These are phyloP conservation scores for Phrynocephalus forsythii DNA, from an alignment of 2,797 vertebrate species.

Conservation along the genomic window DNA sequence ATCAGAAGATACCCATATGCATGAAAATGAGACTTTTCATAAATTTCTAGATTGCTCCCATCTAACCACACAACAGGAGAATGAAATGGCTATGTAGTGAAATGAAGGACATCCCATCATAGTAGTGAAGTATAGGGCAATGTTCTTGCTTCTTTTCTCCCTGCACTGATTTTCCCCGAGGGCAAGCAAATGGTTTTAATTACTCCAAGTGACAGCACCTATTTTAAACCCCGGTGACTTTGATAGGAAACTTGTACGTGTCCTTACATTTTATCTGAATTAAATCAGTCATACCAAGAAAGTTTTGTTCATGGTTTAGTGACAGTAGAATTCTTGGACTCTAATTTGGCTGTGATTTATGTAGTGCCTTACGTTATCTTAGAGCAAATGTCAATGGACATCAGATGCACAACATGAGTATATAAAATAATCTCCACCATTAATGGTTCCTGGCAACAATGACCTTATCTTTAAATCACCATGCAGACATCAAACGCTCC, in stretches of 20 bases:
- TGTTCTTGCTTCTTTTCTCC: background rate
- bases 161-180: background rate
- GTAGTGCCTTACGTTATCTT: background rate
- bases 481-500: slow-evolving; percentile 29
- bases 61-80: background rate
- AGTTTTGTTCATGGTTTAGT: background rate
- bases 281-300: background rate
- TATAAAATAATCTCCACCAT: background rate
- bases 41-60: background rate
- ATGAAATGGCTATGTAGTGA: background rate
- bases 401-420: background rate
- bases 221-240: background rate
- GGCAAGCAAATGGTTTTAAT: background rate
- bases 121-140: background rate
- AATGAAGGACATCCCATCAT: background rate
- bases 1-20: background rate
- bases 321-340: background rate
- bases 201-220: background rate
- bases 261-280: background rate
- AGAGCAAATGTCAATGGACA: slow-evolving; percentile 34
- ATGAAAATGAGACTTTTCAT: background rate
- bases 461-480: slow-evolving; percentile 15
- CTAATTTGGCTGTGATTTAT: slow-evolving; percentile 13
- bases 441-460: slow-evolving; percentile 34
- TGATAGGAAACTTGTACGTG: background rate